Evolutionary conservation across 2,888 invertebrate species (phyloP).

Genomic region (Hyppa rectilinea): DNA sequence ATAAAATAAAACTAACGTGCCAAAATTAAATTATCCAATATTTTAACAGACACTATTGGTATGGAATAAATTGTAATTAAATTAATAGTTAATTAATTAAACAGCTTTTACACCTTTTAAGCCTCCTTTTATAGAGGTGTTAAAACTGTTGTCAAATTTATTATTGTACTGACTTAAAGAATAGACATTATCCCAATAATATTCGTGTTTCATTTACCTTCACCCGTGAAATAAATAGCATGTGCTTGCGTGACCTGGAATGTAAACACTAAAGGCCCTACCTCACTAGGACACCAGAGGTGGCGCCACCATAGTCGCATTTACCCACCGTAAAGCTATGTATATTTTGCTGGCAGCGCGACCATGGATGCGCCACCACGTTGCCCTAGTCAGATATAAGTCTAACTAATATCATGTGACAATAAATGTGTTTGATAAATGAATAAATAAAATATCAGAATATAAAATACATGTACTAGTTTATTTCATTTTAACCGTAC

Average conservation of each 20-base stretch:
- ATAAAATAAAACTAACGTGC: slow-evolving; percentile 67
- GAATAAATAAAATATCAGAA: slow-evolving; percentile 49
- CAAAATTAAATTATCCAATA: slow-evolving; percentile 70
- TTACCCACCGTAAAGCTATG: too few relatives aligned
- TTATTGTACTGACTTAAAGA: slow-evolving; percentile 87
- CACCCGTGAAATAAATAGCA: not conserved
- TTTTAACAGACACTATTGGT: slow-evolving; percentile 50
- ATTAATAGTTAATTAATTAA: slow-evolving; percentile 78
- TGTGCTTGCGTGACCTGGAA: not conserved
- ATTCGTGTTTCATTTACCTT: slow-evolving; percentile 48
- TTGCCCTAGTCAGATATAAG: too few relatives aligned
- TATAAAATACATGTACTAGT: slow-evolving; percentile 71
- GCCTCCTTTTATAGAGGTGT: slow-evolving; percentile 84
- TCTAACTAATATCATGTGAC: not conserved
- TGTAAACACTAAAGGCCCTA: too few relatives aligned
- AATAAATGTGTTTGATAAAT: slow-evolving; percentile 9
- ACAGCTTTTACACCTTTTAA: slow-evolving; percentile 86
- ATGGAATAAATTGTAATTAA: slow-evolving; percentile 65
- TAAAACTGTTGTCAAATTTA: slow-evolving; percentile 87
- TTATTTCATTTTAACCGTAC: slow-evolving; percentile 71
- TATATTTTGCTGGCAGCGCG: too few relatives aligned
- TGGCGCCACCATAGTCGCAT: too few relatives aligned
- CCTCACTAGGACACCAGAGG: too few relatives aligned
- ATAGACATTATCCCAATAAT: slow-evolving; percentile 85
- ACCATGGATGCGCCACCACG: too few relatives aligned